Evolutionary conservation across 2,888 invertebrate species (phyloP).

Genomic region (Cheilosia vulpina): DNA sequence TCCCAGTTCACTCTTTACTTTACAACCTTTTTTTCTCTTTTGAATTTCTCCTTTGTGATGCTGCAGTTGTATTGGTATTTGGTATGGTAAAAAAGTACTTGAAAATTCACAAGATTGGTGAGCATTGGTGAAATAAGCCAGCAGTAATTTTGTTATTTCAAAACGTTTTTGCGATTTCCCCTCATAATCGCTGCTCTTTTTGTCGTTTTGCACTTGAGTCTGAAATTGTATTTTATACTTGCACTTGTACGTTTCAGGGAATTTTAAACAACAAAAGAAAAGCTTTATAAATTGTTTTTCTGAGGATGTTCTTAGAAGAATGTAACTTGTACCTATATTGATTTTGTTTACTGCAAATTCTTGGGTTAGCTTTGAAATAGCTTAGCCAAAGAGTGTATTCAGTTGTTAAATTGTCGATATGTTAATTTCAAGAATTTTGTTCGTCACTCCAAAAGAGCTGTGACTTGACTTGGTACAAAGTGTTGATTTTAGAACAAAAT

Average conservation of each 20-base stretch:
- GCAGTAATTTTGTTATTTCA: conserved; percentile 60
- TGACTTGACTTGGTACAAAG: too few relatives aligned
- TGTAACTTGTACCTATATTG: background rate
- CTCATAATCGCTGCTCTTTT: conserved; percentile 53
- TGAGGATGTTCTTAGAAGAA: conserved; percentile 1
- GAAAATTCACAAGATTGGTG: conserved; percentile 19
- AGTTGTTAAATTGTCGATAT: too few relatives aligned
- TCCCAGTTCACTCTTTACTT: conserved; percentile 26
- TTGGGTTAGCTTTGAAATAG: background rate
- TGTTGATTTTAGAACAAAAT: too few relatives aligned
- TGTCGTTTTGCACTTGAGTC: conserved; percentile 67
- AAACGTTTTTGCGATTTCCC: conserved; percentile 61
- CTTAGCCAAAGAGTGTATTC: too few relatives aligned
- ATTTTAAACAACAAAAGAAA: conserved; percentile 3
- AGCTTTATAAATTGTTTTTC: conserved; percentile 8
- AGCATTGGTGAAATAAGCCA: conserved; percentile 56
- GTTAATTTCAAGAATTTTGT: too few relatives aligned
- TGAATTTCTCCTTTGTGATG: conserved; percentile 46
- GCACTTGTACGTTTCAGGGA: conserved; percentile 9
- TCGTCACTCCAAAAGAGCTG: too few relatives aligned
- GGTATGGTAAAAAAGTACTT: background rate
- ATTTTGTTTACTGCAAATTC: conserved; percentile 2
- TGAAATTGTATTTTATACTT: conserved; percentile 19
- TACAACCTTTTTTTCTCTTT: conserved; percentile 43
- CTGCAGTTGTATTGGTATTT: conserved; percentile 4